Evolutionary conservation across 2,888 invertebrate genomes (phyloP), one percentile per base, ranked within the genome.

Genomic region (Ashinkailepas kermadecensis): DNA sequence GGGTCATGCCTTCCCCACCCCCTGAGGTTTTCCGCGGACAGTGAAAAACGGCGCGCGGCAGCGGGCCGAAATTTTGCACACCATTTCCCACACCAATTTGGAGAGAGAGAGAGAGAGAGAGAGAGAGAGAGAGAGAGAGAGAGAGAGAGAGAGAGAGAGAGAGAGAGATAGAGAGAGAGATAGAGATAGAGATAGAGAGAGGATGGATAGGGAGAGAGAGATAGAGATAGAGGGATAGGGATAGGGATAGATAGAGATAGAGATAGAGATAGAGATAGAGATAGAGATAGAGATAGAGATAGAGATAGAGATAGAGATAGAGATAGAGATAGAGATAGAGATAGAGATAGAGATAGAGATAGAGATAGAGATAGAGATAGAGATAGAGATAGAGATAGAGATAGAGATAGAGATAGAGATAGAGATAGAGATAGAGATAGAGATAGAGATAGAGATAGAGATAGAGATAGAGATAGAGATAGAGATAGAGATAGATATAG

Each of bases 91-190:
- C 39, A 4, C 4, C 39, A 39, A 39, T 39, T 39, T 39, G 39
- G 39, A 54, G 81, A 54, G 81, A 70, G 70, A 70, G 70, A 70
- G 81, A 70, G 70, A 39, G 57, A 67, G 70, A 54, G 10, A 67
- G 39, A 39, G 39, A 58, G 81, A 81, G 74, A 56, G 81, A 81
- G 54, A 81, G 74, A 54, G 81, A 54, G 67, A 70, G 39, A 54
- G 21, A 21, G 70, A 70, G 54, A 67, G 70, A 56, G 58, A 70
- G 70, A 54, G 56, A 70, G 62, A 39, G 81, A 70, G 81, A 70
- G 56, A 54, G n/a, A 54, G 57, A 54, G 57, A 15, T 13, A 58
- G 58, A 58, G 39, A 81, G 64, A 74, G 82, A 59, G 80, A 57
- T 64, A 57, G 80, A 54, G 70, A 78, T 78, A 65, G 70, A 81